A percentile compares a stretch with the other conserved stretches of the same genome.
These are phyloP conservation scores for Ceyx margarethae DNA, from an alignment of 2,113 vertebrate genomes.

Conservation along the genomic window DNA sequence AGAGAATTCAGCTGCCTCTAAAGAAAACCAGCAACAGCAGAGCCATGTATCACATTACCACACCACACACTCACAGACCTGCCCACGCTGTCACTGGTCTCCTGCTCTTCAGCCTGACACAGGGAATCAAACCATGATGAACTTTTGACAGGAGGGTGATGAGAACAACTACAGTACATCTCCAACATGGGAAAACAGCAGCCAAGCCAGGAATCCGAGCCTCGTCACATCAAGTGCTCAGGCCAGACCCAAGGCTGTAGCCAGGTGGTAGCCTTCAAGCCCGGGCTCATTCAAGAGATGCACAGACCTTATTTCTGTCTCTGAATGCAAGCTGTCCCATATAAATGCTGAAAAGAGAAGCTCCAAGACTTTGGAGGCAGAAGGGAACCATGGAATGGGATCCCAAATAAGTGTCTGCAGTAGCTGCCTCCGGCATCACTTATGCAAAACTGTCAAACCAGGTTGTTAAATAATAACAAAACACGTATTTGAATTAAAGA, in stretches of 20 bases:
- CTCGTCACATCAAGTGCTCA: fast-evolving
- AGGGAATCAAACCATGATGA: neutral
- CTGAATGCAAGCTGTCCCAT: neutral
- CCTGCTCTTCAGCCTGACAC: neutral
- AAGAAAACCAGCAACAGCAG: neutral
- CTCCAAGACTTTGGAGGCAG: neutral
- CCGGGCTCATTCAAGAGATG: neutral
- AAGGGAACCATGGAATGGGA: fast-evolving
- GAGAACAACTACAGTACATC: neutral
- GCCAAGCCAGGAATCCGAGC: neutral
- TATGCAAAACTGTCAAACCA: neutral
- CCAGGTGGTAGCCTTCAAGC: neutral
- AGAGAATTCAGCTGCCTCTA: constrained; percentile 12
- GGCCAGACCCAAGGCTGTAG: neutral
- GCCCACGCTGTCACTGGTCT: constrained; percentile 8
- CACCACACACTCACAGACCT: neutral
- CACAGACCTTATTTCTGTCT: neutral
- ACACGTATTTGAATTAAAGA: fast-evolving
- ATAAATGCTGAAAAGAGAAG: neutral
- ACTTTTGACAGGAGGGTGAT: neutral
- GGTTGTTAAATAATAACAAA: neutral
- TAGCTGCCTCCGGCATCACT: fast-evolving
- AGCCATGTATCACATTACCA: neutral
- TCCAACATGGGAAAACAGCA: neutral
- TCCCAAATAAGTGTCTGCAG: too few species aligned